Evolutionary conservation across 2,113 vertebrate species (phyloP).

Genomic region (Furnarius figulus): DNA sequence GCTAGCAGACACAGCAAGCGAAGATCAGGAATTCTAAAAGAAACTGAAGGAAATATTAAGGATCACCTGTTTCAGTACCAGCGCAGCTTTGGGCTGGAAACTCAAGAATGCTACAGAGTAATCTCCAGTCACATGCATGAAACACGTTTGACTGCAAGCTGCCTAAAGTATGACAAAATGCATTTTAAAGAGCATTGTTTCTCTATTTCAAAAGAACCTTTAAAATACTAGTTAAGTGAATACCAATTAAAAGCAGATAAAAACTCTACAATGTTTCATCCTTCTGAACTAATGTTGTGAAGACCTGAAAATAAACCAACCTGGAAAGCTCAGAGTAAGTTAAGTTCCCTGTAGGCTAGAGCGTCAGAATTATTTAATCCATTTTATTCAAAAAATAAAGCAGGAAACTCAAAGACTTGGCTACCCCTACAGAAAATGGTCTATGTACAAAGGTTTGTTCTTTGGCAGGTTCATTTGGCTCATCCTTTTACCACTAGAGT

Average conservation of each 20-base stretch:
- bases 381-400: background rate
- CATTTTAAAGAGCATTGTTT: background rate
- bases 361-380: background rate
- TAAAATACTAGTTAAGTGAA: background rate
- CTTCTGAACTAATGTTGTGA: background rate
- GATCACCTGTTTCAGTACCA: background rate
- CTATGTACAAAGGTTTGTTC: background rate
- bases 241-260: background rate
- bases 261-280: background rate
- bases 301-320: background rate
- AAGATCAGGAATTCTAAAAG: background rate
- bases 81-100: background rate
- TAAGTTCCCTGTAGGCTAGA: background rate
- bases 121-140: background rate
- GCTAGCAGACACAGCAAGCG: background rate
- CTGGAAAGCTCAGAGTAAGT: background rate
- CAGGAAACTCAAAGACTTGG: background rate
- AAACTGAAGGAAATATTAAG: background rate
- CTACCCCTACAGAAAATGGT: background rate
- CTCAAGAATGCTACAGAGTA: background rate
- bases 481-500: background rate
- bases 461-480: background rate
- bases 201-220: background rate
- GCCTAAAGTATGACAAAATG: background rate
- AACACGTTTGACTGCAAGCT: background rate